Conservation (phyloP, 2,888 invertebrate species). For the Cerceris ruficornis region DNA sequence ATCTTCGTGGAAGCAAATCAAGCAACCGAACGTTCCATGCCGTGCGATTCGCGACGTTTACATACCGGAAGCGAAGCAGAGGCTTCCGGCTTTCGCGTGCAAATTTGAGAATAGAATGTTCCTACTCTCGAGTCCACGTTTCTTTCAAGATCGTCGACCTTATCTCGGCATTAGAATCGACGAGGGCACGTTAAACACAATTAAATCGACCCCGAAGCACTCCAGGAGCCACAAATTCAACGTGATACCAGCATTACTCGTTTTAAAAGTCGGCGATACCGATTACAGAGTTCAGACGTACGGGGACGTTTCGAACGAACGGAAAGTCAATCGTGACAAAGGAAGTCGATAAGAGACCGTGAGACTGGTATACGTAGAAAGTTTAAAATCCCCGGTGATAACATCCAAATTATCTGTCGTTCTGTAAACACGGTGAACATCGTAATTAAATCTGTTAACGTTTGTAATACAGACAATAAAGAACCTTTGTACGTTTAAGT, state of each 20-base stretch:
- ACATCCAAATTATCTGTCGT: conserved; percentile 18
- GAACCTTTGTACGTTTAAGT: neutral
- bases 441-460: neutral
- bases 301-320: neutral
- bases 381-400: conserved; percentile 29
- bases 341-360: conserved; percentile 14
- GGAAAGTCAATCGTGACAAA: neutral
- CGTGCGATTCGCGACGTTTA: conserved; percentile 64
- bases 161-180: conserved; percentile 66
- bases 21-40: conserved; percentile 58
- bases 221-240: conserved; percentile 43
- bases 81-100: conserved; percentile 70
- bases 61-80: conserved; percentile 62
- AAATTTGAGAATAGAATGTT: conserved; percentile 63
- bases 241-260: conserved; percentile 68
- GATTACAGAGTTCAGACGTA: conserved; percentile 61
- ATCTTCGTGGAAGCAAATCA: conserved; percentile 20
- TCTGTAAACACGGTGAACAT: neutral
- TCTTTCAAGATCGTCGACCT: conserved; percentile 65
- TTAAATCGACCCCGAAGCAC: conserved; percentile 31
- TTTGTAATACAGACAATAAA: neutral
- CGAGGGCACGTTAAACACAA: conserved; percentile 55
- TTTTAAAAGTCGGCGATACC: conserved; percentile 63
- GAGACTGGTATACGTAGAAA: neutral
- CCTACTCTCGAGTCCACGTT: conserved; percentile 71